Evolutionary conservation across 2,797 vertebrate genomes (phyloP).

Genomic region (Cirrhinus mrigala): DNA sequence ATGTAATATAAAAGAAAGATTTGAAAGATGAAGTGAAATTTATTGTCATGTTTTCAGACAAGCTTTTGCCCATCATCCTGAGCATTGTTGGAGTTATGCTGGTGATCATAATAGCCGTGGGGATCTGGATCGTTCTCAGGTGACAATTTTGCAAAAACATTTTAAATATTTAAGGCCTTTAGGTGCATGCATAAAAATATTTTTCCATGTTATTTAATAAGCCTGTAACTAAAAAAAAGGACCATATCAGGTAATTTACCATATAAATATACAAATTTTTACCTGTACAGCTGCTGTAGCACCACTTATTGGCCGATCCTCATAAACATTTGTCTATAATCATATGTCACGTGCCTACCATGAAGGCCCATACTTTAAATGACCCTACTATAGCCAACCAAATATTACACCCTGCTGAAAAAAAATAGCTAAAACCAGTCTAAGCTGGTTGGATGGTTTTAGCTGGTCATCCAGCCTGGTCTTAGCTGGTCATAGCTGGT

Average conservation of each 20-base stretch:
- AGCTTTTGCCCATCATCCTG: constrained; percentile 71
- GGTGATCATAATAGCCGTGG: constrained; percentile 69
- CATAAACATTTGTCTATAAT: background rate
- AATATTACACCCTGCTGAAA: background rate
- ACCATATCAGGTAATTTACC: background rate
- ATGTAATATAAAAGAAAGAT: background rate
- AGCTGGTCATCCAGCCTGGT: no score
- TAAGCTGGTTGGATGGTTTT: no score
- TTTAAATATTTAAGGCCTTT: constrained; percentile 8
- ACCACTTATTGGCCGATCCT: background rate
- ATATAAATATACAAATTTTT: background rate
- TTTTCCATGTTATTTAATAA: no score
- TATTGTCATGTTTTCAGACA: constrained; percentile 69
- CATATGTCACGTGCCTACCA: no score
- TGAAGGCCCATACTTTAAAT: background rate
- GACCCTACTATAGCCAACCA: background rate
- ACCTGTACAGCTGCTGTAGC: background rate
- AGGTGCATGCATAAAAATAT: no score
- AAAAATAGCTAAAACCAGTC: no score
- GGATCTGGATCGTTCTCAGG: constrained; percentile 80
- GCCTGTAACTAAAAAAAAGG: background rate
- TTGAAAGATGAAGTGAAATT: background rate
- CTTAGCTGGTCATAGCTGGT: no score
- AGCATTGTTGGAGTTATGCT: constrained; percentile 74
- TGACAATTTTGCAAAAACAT: constrained; percentile 66